Evolutionary conservation across 2,888 invertebrate genomes (phyloP), one percentile per base, ranked within the genome.

Genomic region (Mimas tiliae): DNA sequence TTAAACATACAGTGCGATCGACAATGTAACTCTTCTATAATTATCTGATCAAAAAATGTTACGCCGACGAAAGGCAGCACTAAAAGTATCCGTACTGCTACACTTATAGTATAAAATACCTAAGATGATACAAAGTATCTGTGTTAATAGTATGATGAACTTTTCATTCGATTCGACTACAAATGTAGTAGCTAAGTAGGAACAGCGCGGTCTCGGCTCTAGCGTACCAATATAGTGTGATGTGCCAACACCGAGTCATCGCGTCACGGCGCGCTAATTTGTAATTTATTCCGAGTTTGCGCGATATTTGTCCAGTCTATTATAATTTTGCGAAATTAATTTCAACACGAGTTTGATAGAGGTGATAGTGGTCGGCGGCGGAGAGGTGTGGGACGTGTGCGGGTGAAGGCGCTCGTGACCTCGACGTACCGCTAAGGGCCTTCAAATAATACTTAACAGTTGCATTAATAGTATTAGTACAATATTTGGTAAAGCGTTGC

Each of bases 371-470:
- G 14, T 14, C 21, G 9, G 47, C 8, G 45, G 4, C 21, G 62
- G 27, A 3, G 47, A 8, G 33, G 45, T 9, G 47, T 8, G 27
- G 11, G 47, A 21, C 27, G 45, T 27, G 27, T 3, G 47, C 21
- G n/a, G 27, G 12, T 51, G 62, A 52, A 50, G 48, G 51, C 52
- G 12, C 42, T 42, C 14, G 58, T 38, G 45, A 83, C 74, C 83
- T 68, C 84, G 72, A 81, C 79, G 51, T 81, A 84, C n/a, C 76
- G 73, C 50, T 77, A 85, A 9, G 73, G 69, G 19, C 79, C 84
- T 38, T 42, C 50, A 42, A 64, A 16, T 45, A n/a, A 45, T 12
- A 27, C 14, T 7, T 14, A 55, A 45, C 53, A 19, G 7, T 33
- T 63, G 33, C 48, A 63, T 16, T 48, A 63, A 34, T 16, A 14